phyloP scores from a whole-genome alignment of 30 jellyfish, hydroid and myxozoan genomes.

The Catostylus mosaicus region DNA sequence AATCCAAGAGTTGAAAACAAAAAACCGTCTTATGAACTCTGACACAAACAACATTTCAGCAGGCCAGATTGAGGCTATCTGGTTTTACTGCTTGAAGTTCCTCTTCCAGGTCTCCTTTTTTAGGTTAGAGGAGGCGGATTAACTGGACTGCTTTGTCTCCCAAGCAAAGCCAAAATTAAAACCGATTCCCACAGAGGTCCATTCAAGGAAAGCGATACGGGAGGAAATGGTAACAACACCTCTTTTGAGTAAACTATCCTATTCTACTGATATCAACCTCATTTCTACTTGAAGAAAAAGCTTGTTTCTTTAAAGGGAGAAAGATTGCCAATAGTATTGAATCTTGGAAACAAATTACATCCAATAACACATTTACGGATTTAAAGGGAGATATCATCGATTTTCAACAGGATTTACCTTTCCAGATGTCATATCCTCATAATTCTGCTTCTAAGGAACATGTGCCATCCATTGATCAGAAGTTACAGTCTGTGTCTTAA shows the following conservation, averaged over 20 bases:
- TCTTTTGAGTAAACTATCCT: not conserved
- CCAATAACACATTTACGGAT: not conserved
- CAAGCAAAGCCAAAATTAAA: not conserved
- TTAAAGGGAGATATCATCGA: not conserved
- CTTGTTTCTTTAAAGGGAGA: not conserved
- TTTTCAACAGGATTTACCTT: not conserved
- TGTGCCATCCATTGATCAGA: not conserved
- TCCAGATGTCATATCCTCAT: not conserved
- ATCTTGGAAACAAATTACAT: not conserved
- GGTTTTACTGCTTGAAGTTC: not conserved
- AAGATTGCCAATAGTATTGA: not conserved
- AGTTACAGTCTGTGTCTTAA: not conserved
- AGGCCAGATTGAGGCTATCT: conserved; percentile 9
- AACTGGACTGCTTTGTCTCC: conserved; percentile 25
- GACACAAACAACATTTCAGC: not conserved
- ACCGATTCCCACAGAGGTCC: conserved; percentile 5
- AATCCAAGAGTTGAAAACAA: not conserved
- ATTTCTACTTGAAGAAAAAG: not conserved
- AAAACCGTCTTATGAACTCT: not conserved
- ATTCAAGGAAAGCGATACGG: conserved; percentile 1
- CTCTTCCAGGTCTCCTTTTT: conserved; percentile 9
- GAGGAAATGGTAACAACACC: not conserved
- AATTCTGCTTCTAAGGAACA: conserved; percentile 20
- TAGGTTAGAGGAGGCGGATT: conserved; percentile 12
- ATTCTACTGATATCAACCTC: not conserved